Evolutionary conservation across 2,888 invertebrate genomes (phyloP).

Genomic region (Zygaena filipendulae): DNA sequence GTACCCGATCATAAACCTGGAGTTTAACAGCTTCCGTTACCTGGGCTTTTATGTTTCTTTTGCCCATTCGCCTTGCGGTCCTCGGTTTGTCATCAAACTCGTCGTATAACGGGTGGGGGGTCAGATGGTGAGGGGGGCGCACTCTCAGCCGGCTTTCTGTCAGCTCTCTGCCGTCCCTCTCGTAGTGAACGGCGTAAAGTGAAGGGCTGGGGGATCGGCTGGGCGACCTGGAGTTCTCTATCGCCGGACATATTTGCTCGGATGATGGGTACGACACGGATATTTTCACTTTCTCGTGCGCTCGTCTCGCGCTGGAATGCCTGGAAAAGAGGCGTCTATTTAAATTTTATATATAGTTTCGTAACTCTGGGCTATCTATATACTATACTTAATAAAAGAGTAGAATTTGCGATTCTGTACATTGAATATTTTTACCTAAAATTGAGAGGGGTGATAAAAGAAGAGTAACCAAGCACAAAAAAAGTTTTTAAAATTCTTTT

Average conservation of each 20-base stretch:
- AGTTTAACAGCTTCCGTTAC: no score
- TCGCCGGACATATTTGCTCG: slow-evolving; percentile 70
- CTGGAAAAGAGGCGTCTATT: slow-evolving; percentile 33
- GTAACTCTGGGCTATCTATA: no score
- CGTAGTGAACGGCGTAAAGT: slow-evolving; percentile 76
- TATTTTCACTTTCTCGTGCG: slow-evolving; percentile 85
- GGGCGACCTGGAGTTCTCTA: slow-evolving; percentile 49
- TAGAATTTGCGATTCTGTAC: no score
- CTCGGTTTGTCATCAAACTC: slow-evolving; percentile 59
- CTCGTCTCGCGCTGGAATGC: slow-evolving; percentile 70
- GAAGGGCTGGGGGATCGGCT: slow-evolving; percentile 52
- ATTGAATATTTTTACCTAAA: no score
- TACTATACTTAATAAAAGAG: no score
- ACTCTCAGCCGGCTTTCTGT: slow-evolving; percentile 73
- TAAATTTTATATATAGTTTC: no score
- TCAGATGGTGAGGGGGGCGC: slow-evolving; percentile 46
- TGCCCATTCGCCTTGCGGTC: slow-evolving; percentile 80
- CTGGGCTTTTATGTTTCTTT: slow-evolving; percentile 90
- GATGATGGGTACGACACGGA: slow-evolving; percentile 87
- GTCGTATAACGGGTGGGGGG: slow-evolving; percentile 56
- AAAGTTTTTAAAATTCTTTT: no score
- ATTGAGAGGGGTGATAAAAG: no score
- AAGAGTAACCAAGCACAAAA: no score
- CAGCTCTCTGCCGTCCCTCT: slow-evolving; percentile 72
- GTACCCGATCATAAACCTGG: no score